Evolutionary conservation across 2,888 invertebrate species (phyloP).

Genomic region (Brachypterus glaber): DNA sequence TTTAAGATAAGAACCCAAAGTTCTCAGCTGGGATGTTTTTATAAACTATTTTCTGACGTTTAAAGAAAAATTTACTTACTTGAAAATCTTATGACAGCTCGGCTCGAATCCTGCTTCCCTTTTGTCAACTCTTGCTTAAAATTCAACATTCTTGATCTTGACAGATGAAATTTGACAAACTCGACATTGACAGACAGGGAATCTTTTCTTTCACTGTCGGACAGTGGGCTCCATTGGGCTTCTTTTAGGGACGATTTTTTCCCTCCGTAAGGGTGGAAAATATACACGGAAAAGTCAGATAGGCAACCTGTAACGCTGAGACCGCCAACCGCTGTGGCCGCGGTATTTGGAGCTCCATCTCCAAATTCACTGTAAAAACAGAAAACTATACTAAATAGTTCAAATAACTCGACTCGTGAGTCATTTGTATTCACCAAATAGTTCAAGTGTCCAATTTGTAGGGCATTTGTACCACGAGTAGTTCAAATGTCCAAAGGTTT

Average conservation of each 20-base stretch:
- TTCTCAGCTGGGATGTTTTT: too few species aligned
- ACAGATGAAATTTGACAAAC: conserved; percentile 92
- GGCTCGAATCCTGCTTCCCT: conserved; percentile 53
- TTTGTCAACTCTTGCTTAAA: conserved; percentile 53
- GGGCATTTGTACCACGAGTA: too few species aligned
- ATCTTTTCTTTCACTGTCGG: conserved; percentile 87
- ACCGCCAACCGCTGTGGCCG: conserved; percentile 68
- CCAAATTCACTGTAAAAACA: conserved; percentile 44
- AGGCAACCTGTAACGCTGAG: conserved; percentile 92
- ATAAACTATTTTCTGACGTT: too few species aligned
- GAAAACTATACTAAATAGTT: conserved; percentile 1
- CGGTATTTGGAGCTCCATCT: conserved; percentile 41
- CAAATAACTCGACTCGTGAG: too few species aligned
- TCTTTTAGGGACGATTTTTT: conserved; percentile 74
- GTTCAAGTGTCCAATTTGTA: too few species aligned
- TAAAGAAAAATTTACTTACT: conserved; percentile 47
- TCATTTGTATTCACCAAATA: too few species aligned
- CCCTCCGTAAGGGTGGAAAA: conserved; percentile 96
- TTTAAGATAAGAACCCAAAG: too few species aligned
- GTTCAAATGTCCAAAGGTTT: too few species aligned
- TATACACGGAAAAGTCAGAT: conserved; percentile 94
- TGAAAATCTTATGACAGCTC: conserved; percentile 86
- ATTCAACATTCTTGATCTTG: conserved; percentile 81
- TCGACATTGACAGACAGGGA: conserved; percentile 94
- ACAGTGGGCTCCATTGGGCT: conserved; percentile 77